These are phyloP conservation scores for Archegozetes longisetosus DNA, from an alignment of 1,140 invertebrate species.

Conservation along the genomic window DNA sequence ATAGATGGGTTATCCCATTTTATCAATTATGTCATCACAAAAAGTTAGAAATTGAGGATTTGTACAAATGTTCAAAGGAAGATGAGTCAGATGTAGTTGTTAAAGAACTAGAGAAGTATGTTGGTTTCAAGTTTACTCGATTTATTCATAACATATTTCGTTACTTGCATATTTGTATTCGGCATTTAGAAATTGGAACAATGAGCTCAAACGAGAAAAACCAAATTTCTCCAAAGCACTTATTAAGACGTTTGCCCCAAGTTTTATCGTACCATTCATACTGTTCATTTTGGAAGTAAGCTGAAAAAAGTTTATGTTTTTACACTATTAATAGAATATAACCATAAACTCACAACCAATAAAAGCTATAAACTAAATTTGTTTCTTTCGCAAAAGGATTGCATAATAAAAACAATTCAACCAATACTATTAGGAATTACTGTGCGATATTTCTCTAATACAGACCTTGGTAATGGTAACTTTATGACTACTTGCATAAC, in stretches of 20 bases:
- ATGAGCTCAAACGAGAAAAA: neutral
- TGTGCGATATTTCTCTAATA: conserved; percentile 3
- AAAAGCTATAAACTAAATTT: no score
- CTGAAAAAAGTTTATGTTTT: no score
- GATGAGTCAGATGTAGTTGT: neutral
- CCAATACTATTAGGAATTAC: conserved; percentile 6
- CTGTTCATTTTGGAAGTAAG: neutral
- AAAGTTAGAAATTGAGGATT: conserved; percentile 2
- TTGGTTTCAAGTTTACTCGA: no score
- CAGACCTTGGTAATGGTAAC: neutral
- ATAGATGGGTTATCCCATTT: conserved; percentile 8
- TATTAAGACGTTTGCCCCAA: neutral
- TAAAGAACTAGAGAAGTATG: neutral
- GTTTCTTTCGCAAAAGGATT: no score
- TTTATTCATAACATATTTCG: no score
- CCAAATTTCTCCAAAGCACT: neutral
- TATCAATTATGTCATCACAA: neutral
- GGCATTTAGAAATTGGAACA: neutral
- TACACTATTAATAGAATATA: neutral
- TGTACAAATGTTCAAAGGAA: neutral
- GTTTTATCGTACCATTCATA: neutral
- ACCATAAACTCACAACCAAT: no score
- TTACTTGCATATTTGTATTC: no score
- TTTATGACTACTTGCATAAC: neutral
- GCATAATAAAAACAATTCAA: conserved; percentile 3